Percentiles rank a stretch among this genome's conserved stretches.
phyloP scores from a whole-genome alignment of 2,888 invertebrate genomes.

The Psylliodes chrysocephalus region DNA sequence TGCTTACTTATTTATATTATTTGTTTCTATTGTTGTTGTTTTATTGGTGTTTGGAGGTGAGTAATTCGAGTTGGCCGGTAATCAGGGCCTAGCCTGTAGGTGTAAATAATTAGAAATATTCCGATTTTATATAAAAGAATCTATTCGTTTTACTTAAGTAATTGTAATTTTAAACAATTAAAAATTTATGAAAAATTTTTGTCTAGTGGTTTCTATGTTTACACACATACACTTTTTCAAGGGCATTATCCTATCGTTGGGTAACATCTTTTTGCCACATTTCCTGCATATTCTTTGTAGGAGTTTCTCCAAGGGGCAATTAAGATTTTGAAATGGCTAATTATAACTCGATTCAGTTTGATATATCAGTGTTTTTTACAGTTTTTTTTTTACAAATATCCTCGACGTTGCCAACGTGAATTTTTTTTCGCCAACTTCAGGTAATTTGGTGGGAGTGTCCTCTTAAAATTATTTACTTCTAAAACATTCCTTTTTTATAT shows the following conservation, averaged over 20 bases:
- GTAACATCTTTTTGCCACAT: slow-evolving; percentile 11
- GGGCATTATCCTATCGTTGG: slow-evolving; percentile 36
- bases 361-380: slow-evolving; percentile 14
- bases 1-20: slow-evolving; percentile 20
- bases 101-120: neutral
- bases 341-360: slow-evolving; percentile 17
- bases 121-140: neutral
- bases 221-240: slow-evolving; percentile 26
- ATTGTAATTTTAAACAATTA: neutral
- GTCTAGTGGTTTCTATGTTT: neutral
- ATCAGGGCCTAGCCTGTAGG: slow-evolving; percentile 3
- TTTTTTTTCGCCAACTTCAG: neutral
- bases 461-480: no score
- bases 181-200: neutral
- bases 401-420: slow-evolving; percentile 18
- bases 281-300: slow-evolving; percentile 1
- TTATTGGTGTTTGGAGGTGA: slow-evolving; percentile 3
- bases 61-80: slow-evolving; percentile 15
- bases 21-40: slow-evolving; percentile 21
- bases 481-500: no score
- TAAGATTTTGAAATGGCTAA: slow-evolving; percentile 15
- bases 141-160: neutral
- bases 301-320: slow-evolving; percentile 6
- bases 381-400: slow-evolving; percentile 4
- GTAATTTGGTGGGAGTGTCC: slow-evolving; percentile 6